Percentiles rank a stretch among this genome's conserved stretches.
Evolutionary conservation across 2,113 vertebrate species (phyloP).

Genomic region (Xerus inauris): DNA sequence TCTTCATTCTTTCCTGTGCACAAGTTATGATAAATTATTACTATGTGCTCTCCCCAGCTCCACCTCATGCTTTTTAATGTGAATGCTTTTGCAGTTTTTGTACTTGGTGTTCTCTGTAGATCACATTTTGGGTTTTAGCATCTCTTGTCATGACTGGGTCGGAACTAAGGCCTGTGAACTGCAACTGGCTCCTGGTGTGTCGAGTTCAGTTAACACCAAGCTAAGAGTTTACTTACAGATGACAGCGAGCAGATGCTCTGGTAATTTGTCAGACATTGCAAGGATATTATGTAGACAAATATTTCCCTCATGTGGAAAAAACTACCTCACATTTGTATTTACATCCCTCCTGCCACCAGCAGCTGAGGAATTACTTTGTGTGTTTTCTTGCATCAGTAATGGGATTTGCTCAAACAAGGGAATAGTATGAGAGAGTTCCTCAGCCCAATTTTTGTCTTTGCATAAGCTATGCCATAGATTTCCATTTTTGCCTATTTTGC

Average conservation of each 20-base stretch:
- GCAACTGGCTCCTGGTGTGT: neutral
- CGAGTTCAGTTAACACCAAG: constrained; percentile 37
- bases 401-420: neutral
- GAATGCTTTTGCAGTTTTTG: constrained; percentile 13
- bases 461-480: neutral
- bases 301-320: constrained; percentile 55
- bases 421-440: neutral
- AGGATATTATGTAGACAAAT: constrained; percentile 44
- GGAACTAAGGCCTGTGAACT: constrained; percentile 39
- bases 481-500: neutral
- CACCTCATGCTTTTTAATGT: neutral
- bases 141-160: constrained; percentile 10
- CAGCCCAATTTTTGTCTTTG: neutral
- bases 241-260: constrained; percentile 34
- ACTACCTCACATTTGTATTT: constrained; percentile 62
- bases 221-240: constrained; percentile 34
- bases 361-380: neutral
- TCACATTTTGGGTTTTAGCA: neutral
- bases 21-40: neutral
- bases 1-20: neutral
- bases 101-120: neutral
- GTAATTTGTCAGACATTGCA: constrained; percentile 38
- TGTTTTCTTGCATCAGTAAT: neutral
- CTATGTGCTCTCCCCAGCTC: neutral
- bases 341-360: neutral